These are phyloP conservation scores for Acomys russatus DNA, from an alignment of 2,797 vertebrate species.

Conservation along the genomic window DNA sequence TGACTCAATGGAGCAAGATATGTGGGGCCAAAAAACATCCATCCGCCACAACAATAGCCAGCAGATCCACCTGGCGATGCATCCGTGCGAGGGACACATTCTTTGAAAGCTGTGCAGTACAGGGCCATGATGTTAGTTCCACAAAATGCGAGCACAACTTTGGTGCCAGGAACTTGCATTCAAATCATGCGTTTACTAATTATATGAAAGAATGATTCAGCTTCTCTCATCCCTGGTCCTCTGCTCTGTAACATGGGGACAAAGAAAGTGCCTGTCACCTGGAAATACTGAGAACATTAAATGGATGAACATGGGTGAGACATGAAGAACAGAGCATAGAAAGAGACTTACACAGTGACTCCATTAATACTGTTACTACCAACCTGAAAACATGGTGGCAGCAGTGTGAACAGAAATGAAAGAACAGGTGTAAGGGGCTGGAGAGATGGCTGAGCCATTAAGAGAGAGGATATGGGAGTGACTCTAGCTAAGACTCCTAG, in stretches of 20 bases:
- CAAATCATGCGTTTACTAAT: conserved; percentile 3
- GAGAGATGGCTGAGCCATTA: not conserved
- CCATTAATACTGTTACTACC: not conserved
- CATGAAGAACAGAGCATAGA: not conserved
- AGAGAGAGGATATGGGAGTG: not conserved
- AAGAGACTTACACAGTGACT: not conserved
- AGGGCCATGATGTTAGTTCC: not conserved
- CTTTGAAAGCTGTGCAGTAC: not conserved
- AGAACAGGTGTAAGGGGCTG: not conserved
- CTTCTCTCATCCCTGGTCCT: not conserved
- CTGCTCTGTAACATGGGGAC: not conserved
- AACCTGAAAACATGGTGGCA: not conserved
- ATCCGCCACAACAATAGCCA: not conserved
- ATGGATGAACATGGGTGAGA: not conserved
- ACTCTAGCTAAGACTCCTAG: no score
- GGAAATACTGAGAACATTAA: not conserved
- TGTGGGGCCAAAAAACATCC: not conserved
- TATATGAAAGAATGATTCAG: not conserved
- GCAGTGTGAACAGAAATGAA: not conserved
- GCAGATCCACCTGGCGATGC: not conserved
- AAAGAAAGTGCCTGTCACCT: not conserved
- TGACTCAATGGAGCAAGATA: not conserved
- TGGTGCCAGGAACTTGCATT: not conserved
- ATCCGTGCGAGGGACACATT: not conserved
- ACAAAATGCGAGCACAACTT: not conserved